Conservation (phyloP, 37 sponge, comb jelly and placozoan species). For the Hormiphora californensis region DNA sequence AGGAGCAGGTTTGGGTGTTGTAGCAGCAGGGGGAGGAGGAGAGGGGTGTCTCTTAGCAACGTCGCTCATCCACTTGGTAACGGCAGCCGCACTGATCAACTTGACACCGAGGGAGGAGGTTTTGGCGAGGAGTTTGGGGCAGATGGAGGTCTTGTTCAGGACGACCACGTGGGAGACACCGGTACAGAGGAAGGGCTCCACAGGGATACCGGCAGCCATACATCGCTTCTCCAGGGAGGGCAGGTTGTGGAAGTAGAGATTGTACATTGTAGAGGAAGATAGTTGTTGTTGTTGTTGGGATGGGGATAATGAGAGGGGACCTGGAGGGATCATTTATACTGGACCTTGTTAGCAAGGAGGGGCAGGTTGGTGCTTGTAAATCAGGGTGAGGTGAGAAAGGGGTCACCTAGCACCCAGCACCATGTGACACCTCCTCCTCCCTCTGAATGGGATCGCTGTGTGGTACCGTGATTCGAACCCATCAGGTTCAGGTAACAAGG, state of each 20-base stretch:
- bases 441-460: no score
- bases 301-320: not conserved
- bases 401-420: no score
- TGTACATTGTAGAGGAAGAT: no score
- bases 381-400: not conserved
- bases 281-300: conserved; percentile 3
- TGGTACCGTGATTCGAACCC: no score
- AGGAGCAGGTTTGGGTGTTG: not conserved
- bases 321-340: not conserved
- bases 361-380: no score
- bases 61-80: conserved; percentile 39
- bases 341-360: not conserved
- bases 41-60: not conserved
- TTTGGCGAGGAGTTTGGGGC: conserved; percentile 1
- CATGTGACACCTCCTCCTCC: no score
- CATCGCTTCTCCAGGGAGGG: conserved; percentile 22
- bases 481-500: no score
- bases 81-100: not conserved
- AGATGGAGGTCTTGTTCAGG: conserved; percentile 9
- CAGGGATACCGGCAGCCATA: conserved; percentile 25
- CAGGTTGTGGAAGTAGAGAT: conserved; percentile 52
- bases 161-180: conserved; percentile 49
- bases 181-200: conserved; percentile 49
- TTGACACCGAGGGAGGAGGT: conserved; percentile 28
- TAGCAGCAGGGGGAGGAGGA: conserved; percentile 1